Evolutionary conservation across 2,888 invertebrate genomes (phyloP), one percentile per base, ranked within the genome.

Genomic region (Dermolepida albohirtum): DNA sequence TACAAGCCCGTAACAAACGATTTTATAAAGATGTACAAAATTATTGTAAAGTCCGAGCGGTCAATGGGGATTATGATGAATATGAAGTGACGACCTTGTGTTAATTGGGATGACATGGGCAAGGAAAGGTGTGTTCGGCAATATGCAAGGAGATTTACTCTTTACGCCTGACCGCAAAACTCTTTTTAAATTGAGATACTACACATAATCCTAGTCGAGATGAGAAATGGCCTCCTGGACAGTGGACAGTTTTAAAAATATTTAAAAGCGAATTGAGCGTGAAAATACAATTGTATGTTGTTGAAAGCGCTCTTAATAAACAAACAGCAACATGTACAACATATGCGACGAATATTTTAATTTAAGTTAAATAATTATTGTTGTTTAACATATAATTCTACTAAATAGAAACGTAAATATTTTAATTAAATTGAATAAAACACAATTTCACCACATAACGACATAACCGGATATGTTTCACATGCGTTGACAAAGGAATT

Each of bases 31-130:
- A 80, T 74, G 73, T 76, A 73, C 77, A 44, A 77, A 77, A 78
- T 77, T 73, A 75, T 70, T 67, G 71, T 71, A 67, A 67, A 65
- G 70, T 68, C 73, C 68, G 66, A 68, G 67, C 57, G 73, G 75
- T 77, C 77, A 77, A 77, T 76, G 67, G 76, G 76, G 77, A 77
- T 77, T 77, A 78, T 72, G 75, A 75, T 73, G 76, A 77, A 77
- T 76, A 74, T 74, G 76, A 75, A 77, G 74, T 77, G 78, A 79
- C 77, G 78, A 78, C 79, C 79, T 78, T 78, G 78, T 77, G 80
- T 80, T 81, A 82, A 82, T 81, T 81, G 81, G 79, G 77, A 73
- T 81, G 81, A 81, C 79, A 78, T 78, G 78, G 80, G 74, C 71
- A 57, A 69, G 69, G 72, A 71, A 75, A 73, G 74, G 74, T 74